These are phyloP conservation scores for Dicroscelio sp. DNA, from an alignment of 2,888 invertebrate species.

Conservation along the genomic window DNA sequence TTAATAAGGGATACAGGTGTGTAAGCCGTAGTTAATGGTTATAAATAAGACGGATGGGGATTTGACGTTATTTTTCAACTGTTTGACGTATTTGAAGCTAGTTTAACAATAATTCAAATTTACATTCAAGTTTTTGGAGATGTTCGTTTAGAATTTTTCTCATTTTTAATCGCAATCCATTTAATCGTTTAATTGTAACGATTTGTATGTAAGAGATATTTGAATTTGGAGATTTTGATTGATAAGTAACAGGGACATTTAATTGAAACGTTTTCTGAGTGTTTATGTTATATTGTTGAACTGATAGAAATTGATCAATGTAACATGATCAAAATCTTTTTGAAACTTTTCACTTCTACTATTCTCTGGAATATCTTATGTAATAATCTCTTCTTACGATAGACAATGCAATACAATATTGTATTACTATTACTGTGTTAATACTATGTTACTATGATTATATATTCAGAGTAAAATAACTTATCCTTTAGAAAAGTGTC, in stretches of 20 bases:
- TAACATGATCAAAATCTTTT: slow-evolving; percentile 53
- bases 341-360: slow-evolving; percentile 62
- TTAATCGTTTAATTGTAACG: no score
- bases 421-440: slow-evolving; percentile 79
- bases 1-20: slow-evolving; percentile 46
- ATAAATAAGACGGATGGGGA: no score
- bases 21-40: no score
- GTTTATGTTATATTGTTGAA: slow-evolving; percentile 53
- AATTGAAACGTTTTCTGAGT: slow-evolving; percentile 41
- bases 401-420: slow-evolving; percentile 71
- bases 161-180: no score
- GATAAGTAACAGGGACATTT: slow-evolving; percentile 23
- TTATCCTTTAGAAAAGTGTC: slow-evolving; percentile 69
- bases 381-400: slow-evolving; percentile 71
- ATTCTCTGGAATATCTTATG: slow-evolving; percentile 73
- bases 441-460: slow-evolving; percentile 78
- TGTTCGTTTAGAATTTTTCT: background rate
- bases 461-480: slow-evolving; percentile 78
- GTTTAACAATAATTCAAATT: slow-evolving; percentile 23
- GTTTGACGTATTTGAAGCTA: slow-evolving; percentile 11
- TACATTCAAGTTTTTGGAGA: background rate
- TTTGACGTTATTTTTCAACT: slow-evolving; percentile 36
- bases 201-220: background rate
- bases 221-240: slow-evolving; percentile 30
- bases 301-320: slow-evolving; percentile 49